These are phyloP conservation scores for Drosophila obscura DNA, from an alignment of 1,140 invertebrate genomes.

Conservation along the genomic window DNA sequence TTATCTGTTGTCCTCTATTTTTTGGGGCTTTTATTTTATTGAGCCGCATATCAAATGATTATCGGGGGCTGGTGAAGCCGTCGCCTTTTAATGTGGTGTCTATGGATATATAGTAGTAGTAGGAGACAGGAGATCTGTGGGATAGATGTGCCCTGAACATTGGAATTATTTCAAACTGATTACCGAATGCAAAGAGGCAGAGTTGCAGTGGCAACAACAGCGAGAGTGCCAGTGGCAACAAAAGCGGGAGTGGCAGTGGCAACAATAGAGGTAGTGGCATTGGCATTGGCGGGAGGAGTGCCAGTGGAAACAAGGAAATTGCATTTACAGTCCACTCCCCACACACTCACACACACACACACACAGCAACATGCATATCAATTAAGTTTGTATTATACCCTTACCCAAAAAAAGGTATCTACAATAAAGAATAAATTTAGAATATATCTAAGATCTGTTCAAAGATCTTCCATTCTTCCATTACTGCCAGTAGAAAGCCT, in stretches of 20 bases:
- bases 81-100: conserved; percentile 22
- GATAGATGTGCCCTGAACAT: conserved; percentile 32
- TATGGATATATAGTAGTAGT: conserved; percentile 24
- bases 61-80: neutral
- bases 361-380: conserved; percentile 31
- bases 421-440: too few species aligned
- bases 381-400: conserved; percentile 28
- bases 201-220: neutral
- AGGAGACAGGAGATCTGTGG: neutral
- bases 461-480: too few species aligned
- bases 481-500: too few species aligned
- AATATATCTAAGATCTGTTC: too few species aligned
- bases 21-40: conserved; percentile 32
- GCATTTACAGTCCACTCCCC: conserved; percentile 34
- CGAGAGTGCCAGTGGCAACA: conserved; percentile 18
- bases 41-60: conserved; percentile 48
- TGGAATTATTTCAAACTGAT: conserved; percentile 66
- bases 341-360: conserved; percentile 16
- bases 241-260: neutral
- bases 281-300: too few species aligned
- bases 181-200: conserved; percentile 29
- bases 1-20: conserved; percentile 9
- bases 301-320: conserved; percentile 41
- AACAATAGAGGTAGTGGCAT: too few species aligned
- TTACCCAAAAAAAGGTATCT: too few species aligned